Conservation (phyloP, 2,797 vertebrate species). For the Onychomys torridus region DNA sequence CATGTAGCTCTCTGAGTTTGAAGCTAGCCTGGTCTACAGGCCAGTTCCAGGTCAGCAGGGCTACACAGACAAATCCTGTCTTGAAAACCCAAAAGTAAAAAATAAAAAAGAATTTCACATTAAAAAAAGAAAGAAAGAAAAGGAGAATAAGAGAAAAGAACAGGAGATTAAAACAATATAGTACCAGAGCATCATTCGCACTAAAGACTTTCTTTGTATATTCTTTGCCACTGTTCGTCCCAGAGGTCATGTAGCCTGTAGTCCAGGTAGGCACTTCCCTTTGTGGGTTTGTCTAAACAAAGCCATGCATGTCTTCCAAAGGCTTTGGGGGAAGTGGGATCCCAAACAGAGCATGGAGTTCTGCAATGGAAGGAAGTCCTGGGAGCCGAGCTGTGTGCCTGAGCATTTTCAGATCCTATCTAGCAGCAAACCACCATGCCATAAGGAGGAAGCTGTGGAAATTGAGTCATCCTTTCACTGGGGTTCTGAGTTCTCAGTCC, state of each 20-base stretch:
- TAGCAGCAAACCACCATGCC: not conserved
- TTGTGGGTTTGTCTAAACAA: not conserved
- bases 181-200: not conserved
- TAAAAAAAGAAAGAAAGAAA: too few relatives aligned
- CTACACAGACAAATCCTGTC: too few relatives aligned
- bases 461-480: not conserved
- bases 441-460: not conserved
- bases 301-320: fast-evolving
- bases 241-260: not conserved
- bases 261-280: too few relatives aligned
- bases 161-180: not conserved
- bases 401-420: not conserved
- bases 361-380: not conserved
- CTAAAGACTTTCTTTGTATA: not conserved
- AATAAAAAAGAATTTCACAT: too few relatives aligned
- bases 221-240: not conserved
- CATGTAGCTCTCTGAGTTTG: too few relatives aligned
- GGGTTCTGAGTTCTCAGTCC: too few relatives aligned
- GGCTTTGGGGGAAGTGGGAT: not conserved
- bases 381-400: not conserved
- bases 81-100: too few relatives aligned
- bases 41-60: too few relatives aligned
- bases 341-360: not conserved
- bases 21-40: too few relatives aligned
- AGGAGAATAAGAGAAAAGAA: not conserved